Conservation (phyloP, 30 jellyfish, hydroid and myxozoan genomes). For the Turritopsis rubra region DNA sequence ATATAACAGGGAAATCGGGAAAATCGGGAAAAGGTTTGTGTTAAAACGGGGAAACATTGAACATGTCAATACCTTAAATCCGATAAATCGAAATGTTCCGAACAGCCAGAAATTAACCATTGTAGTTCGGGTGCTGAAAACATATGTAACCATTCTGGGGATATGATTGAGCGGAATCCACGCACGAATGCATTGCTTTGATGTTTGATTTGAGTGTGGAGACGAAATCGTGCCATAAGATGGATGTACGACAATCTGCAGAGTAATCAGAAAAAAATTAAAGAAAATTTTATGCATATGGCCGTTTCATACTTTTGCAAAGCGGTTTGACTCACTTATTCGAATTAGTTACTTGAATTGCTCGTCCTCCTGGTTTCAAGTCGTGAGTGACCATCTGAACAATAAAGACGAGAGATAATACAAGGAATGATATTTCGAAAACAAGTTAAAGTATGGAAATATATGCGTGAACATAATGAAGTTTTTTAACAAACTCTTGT, state of each 20-base stretch:
- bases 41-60: not conserved
- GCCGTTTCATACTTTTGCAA: not conserved
- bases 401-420: constrained; percentile 2
- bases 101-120: constrained; percentile 83
- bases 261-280: not conserved
- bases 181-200: constrained; percentile 77
- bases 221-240: constrained; percentile 91
- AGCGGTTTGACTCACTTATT: constrained; percentile 53
- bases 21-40: too few species aligned
- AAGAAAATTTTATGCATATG: not conserved
- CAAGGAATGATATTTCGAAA: not conserved
- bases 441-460: too few species aligned
- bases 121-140: constrained; percentile 96
- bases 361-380: constrained; percentile 97
- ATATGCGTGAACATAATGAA: too few species aligned
- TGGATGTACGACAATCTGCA: constrained; percentile 68
- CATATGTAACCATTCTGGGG: constrained; percentile 71
- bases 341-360: constrained; percentile 69
- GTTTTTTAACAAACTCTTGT: too few species aligned
- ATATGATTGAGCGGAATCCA: constrained; percentile 82
- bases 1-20: too few species aligned
- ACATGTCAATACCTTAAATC: constrained; percentile 64
- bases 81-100: constrained; percentile 56
- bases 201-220: constrained; percentile 75
- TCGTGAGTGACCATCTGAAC: constrained; percentile 86